Conservation (phyloP, 2,113 vertebrate species). For the Indri indri region DNA sequence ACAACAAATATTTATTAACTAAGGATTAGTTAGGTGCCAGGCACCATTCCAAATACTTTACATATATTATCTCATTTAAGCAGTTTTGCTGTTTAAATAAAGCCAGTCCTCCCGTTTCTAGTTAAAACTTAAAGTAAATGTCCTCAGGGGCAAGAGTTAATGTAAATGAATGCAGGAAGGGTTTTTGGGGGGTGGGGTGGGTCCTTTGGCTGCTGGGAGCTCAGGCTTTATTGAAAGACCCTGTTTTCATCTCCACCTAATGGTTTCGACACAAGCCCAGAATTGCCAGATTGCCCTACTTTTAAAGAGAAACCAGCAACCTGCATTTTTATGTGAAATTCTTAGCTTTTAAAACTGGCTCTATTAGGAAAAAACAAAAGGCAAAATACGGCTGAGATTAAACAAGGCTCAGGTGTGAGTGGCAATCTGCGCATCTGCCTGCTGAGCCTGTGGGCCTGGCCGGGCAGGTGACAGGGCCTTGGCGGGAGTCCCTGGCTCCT, state of each 20-base stretch:
- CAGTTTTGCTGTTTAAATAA: neutral
- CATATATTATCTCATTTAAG: neutral
- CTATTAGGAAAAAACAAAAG: neutral
- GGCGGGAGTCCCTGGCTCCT: fast-evolving
- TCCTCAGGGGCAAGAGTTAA: neutral
- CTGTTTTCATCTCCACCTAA: neutral
- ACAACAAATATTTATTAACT: conserved; percentile 9
- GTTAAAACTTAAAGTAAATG: neutral
- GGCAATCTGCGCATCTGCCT: fast-evolving
- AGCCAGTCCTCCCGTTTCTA: neutral
- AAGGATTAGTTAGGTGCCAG: neutral
- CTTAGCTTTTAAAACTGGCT: neutral
- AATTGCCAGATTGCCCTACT: neutral
- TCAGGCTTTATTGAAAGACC: neutral
- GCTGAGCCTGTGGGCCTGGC: neutral
- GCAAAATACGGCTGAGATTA: neutral
- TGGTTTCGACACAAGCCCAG: neutral
- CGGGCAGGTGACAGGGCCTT: neutral
- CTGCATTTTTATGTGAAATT: neutral
- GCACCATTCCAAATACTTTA: neutral
- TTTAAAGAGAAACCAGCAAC: neutral
- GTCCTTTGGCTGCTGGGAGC: neutral
- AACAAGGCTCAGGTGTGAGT: neutral
- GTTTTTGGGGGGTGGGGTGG: fast-evolving
- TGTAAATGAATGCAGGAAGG: neutral